Base-by-base conservation (phyloP, 1,140 invertebrate genomes). In the Drosophila punjabiensis region DNA sequence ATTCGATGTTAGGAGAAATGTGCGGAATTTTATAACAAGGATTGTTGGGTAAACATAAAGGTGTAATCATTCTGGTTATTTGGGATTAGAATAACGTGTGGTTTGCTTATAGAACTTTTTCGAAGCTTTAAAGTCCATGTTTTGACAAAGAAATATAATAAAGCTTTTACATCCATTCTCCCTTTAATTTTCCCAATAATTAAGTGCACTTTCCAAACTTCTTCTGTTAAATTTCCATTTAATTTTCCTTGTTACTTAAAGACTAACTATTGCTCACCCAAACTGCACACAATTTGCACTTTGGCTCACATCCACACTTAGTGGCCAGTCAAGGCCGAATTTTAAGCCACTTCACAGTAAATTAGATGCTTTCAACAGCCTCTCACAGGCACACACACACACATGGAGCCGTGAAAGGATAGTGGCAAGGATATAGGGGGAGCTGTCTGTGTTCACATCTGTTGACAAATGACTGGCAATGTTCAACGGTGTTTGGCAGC, bases 401-500 rank as follows among this genome's bases (percentile, higher is more conserved):
- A 53, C n/a, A 52, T 58, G 53, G 24, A 58, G 20, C 20, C 8
- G 18, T 35, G 45, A 11, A 56, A 14, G 53, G 43, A 74, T 30
- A 62, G 56, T 52, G 28, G 32, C 20, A 48, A 28, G 63, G 14
- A 76, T 50, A 45, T 16, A 39, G 33, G 53, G n/a, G 45, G 35
- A 37, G 24, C 30, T 39, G 66, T 73, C 56, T 61, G 75, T 62
- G 53, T 52, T 69, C 65, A 70, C 80, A 69, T 61, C 74, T 68
- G 75, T 81, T 84, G 80, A 92, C 86, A 92, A 85, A 89, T 89
- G 86, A 89, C 82, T 82, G 86, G 81, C 86, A 79, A 64, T 89
- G 85, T 90, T 85, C 75, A 86, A 89, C 86, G 85, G 79, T 90
- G 82, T 90, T 90, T 86, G 85, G 85, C 86, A 90, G 85, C 85